These are phyloP conservation scores for Malurus alboscapulatus DNA, from an alignment of 2,113 vertebrate species.

Conservation along the genomic window DNA sequence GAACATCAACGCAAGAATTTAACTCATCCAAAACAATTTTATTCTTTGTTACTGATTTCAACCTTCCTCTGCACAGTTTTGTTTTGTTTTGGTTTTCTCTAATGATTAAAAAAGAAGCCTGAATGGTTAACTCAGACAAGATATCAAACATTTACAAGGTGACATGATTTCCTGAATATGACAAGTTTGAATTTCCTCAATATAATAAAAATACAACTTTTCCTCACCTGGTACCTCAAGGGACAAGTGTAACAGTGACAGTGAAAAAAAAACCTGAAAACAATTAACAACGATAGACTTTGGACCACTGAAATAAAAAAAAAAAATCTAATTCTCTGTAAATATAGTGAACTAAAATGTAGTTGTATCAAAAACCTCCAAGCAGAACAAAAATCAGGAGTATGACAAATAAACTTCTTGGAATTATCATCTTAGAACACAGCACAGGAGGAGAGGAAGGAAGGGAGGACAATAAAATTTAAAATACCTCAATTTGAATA, in stretches of 20 bases:
- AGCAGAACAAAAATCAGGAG: neutral
- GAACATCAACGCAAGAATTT: neutral
- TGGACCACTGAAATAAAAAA: neutral
- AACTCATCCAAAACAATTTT: neutral
- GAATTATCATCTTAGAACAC: neutral
- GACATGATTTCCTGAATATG: neutral
- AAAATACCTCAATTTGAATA: conserved; percentile 20
- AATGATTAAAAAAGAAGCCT: neutral
- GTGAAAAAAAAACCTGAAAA: neutral
- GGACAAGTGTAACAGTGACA: neutral
- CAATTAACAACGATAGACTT: neutral
- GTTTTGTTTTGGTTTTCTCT: neutral
- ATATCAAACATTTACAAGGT: neutral
- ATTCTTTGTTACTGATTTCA: neutral
- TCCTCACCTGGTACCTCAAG: neutral
- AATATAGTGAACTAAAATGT: neutral
- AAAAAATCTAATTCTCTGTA: neutral
- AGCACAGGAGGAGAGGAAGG: neutral
- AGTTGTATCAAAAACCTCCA: neutral
- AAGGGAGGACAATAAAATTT: neutral
- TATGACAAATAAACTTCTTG: neutral
- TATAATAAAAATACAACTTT: neutral
- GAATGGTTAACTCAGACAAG: neutral
- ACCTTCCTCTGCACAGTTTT: neutral
- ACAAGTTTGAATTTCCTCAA: neutral